These are phyloP conservation scores for Nesoenas mayeri DNA, from an alignment of 2,113 vertebrate species.

Conservation along the genomic window DNA sequence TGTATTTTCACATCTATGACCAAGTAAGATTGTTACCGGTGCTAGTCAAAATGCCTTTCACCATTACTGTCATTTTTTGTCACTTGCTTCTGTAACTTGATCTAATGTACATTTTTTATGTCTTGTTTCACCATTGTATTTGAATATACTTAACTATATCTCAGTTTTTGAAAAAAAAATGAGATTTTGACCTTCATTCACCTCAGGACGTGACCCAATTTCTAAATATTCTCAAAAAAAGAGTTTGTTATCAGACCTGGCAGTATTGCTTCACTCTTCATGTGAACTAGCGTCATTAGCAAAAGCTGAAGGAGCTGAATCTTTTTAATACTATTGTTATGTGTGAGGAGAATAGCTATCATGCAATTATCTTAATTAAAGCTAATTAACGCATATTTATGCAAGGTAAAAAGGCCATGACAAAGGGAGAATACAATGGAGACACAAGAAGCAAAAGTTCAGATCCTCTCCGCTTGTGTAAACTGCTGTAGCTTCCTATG, in stretches of 20 bases:
- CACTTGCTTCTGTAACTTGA: background rate
- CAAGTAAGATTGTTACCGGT: background rate
- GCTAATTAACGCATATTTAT: conserved; percentile 44
- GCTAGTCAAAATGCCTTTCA: background rate
- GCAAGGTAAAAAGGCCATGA: conserved; percentile 43
- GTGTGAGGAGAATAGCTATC: conserved; percentile 25
- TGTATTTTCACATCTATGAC: background rate
- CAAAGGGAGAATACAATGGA: conserved; percentile 21
- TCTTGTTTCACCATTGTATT: background rate
- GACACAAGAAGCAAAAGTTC: conserved; percentile 33
- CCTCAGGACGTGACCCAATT: background rate
- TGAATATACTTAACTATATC: background rate
- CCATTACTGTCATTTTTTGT: background rate
- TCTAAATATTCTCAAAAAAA: background rate
- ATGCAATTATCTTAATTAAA: conserved; percentile 33
- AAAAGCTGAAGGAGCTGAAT: background rate
- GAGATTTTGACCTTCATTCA: background rate
- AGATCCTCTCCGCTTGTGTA: background rate
- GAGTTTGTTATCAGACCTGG: background rate
- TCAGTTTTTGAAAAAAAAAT: background rate
- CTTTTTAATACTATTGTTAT: background rate
- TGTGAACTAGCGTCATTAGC: background rate
- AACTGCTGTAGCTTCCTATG: background rate
- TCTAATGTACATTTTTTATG: background rate
- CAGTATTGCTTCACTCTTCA: background rate